phyloP scores from a whole-genome alignment of 2,113 vertebrate genomes.

The Saguinus imperator region DNA sequence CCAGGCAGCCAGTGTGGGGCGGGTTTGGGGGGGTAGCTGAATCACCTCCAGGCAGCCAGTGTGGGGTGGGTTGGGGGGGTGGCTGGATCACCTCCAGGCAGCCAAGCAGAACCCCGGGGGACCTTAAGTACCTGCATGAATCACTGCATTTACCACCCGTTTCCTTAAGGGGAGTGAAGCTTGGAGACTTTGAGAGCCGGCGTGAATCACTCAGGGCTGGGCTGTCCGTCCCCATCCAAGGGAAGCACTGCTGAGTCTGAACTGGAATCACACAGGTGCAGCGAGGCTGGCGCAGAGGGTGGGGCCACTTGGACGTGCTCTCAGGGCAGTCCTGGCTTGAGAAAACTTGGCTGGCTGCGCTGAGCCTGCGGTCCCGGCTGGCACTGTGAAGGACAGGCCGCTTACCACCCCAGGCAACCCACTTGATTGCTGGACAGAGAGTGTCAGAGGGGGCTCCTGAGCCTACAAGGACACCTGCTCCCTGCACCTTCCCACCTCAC shows the following conservation, averaged over 20 bases:
- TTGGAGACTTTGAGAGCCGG: rapidly evolving
- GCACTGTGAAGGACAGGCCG: rapidly evolving
- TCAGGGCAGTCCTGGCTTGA: too few relatives aligned
- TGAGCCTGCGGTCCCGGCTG: too few relatives aligned
- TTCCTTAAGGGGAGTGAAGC: neutral
- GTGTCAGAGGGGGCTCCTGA: neutral
- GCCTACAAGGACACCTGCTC: too few relatives aligned
- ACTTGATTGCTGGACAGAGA: too few relatives aligned
- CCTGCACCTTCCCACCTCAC: neutral
- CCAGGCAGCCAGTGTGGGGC: rapidly evolving
- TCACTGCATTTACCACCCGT: rapidly evolving
- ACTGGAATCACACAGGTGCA: too few relatives aligned
- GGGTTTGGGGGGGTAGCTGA: neutral
- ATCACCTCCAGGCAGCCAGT: rapidly evolving
- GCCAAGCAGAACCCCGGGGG: rapidly evolving
- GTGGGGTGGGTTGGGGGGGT: neutral
- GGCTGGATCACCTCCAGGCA: neutral
- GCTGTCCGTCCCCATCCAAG: neutral
- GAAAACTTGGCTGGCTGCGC: neutral
- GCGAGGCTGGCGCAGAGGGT: neutral
- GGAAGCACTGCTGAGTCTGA: rapidly evolving
- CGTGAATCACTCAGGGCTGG: neutral
- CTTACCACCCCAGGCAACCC: neutral
- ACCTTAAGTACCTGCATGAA: rapidly evolving
- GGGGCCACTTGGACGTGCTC: rapidly evolving